These are phyloP conservation scores for Agrochola lychnidis DNA, from an alignment of 2,888 invertebrate genomes.

Conservation along the genomic window DNA sequence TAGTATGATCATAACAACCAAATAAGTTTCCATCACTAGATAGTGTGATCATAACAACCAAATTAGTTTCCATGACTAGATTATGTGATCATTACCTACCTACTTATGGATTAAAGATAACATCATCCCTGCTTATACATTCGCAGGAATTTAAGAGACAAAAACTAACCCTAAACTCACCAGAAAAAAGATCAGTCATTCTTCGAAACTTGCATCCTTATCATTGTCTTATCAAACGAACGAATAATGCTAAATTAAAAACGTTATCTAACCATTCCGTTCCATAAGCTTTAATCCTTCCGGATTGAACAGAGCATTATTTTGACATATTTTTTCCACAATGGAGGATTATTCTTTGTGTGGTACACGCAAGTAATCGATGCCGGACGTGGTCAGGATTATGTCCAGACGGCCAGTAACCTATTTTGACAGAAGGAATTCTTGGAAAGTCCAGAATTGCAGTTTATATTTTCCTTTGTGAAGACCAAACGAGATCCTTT, in stretches of 20 bases:
- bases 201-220: constrained; percentile 27
- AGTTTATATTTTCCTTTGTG: constrained; percentile 49
- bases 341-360: constrained; percentile 70
- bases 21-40: not conserved
- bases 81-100: not conserved
- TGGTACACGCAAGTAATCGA: constrained; percentile 82
- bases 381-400: constrained; percentile 82
- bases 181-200: constrained; percentile 17
- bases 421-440: constrained; percentile 69
- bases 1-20: too few species aligned
- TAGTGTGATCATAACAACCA: too few species aligned
- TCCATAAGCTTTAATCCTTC: constrained; percentile 74
- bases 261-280: constrained; percentile 36
- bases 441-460: constrained; percentile 65
- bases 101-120: constrained; percentile 8
- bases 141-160: constrained; percentile 23
- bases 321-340: constrained; percentile 79
- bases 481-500: constrained; percentile 27
- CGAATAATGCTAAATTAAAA: constrained; percentile 60
- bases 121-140: not conserved
- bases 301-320: constrained; percentile 82
- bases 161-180: constrained; percentile 18
- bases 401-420: constrained; percentile 66
- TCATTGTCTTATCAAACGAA: constrained; percentile 51
- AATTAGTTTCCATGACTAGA: not conserved